Percentiles rank a stretch among this genome's conserved stretches.
Evolutionary conservation across 1,140 invertebrate species (phyloP).

Genomic region (Episyrphus balteatus): DNA sequence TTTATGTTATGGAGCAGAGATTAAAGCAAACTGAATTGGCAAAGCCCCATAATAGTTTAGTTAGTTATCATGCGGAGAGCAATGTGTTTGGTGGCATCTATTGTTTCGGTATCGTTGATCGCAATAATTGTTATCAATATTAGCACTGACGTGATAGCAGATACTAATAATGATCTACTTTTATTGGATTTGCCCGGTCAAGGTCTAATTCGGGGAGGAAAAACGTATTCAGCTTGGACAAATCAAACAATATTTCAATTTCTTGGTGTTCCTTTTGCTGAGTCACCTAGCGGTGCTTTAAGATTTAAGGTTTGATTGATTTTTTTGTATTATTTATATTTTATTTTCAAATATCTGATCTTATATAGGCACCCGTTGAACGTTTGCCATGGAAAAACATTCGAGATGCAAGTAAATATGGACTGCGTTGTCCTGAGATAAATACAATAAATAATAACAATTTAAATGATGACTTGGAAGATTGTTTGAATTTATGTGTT

Average conservation of each 20-base stretch:
- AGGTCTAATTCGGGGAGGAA: conserved; percentile 37
- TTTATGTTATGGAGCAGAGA: no score
- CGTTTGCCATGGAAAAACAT: conserved; percentile 17
- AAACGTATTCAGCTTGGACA: conserved; percentile 23
- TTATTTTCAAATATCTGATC: conserved; percentile 1
- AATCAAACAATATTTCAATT: conserved; percentile 27
- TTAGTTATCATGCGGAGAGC: conserved; percentile 16
- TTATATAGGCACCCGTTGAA: conserved; percentile 18
- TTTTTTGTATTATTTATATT: not conserved
- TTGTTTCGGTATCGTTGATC: conserved; percentile 13
- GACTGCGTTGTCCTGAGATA: conserved; percentile 30
- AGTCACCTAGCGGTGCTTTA: conserved; percentile 19
- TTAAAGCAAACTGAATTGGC: no score
- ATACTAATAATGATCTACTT: conserved; percentile 3
- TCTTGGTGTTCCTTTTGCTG: conserved; percentile 31
- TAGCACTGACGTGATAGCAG: not conserved
- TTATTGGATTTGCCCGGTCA: conserved; percentile 34
- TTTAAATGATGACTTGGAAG: conserved; percentile 24
- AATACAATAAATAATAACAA: conserved; percentile 11
- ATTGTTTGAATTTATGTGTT: conserved; percentile 29
- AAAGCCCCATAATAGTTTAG: conserved; percentile 1
- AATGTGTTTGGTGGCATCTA: conserved; percentile 21
- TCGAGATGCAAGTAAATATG: conserved; percentile 19
- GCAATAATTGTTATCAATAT: conserved; percentile 3
- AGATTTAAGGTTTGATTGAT: conserved; percentile 23